Conservation (phyloP, 2,797 vertebrate genomes). For the Ciconia nigra region DNA sequence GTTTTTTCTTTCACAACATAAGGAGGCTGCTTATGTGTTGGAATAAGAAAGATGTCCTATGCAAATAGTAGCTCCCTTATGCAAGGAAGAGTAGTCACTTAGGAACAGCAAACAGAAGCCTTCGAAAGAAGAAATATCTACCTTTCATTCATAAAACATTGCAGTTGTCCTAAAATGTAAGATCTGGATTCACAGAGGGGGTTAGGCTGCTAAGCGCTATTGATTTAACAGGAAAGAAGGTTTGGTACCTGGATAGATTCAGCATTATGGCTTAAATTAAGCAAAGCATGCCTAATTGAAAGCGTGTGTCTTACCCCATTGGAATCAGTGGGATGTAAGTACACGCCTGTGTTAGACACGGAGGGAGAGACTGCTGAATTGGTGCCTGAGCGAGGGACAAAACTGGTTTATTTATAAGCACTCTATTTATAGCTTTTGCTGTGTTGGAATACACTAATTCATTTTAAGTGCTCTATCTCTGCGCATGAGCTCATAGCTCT, state of each 20-base stretch:
- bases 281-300: not conserved
- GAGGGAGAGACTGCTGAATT: constrained; percentile 34
- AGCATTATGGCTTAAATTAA: constrained; percentile 7
- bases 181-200: not conserved
- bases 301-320: not conserved
- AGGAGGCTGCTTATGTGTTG: constrained; percentile 22
- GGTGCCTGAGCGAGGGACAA: constrained; percentile 31
- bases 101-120: fast-evolving
- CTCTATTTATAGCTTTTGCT: constrained; percentile 60
- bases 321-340: constrained; percentile 5
- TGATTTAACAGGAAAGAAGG: not conserved
- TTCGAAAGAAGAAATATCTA: not conserved
- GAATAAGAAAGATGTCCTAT: constrained; percentile 17
- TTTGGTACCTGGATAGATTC: not conserved
- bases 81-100: not conserved
- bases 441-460: constrained; percentile 63
- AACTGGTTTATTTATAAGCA: constrained; percentile 65
- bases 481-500: constrained; percentile 44
- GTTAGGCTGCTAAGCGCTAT: not conserved
- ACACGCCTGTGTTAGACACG: not conserved
- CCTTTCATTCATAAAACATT: constrained; percentile 11
- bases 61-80: not conserved
- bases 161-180: not conserved
- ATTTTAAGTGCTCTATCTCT: constrained; percentile 60
- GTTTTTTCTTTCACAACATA: constrained; percentile 29